Percentiles rank a stretch among this genome's conserved stretches.
These are phyloP conservation scores for Antheraea yamamai DNA, from an alignment of 2,888 invertebrate species.

Conservation along the genomic window DNA sequence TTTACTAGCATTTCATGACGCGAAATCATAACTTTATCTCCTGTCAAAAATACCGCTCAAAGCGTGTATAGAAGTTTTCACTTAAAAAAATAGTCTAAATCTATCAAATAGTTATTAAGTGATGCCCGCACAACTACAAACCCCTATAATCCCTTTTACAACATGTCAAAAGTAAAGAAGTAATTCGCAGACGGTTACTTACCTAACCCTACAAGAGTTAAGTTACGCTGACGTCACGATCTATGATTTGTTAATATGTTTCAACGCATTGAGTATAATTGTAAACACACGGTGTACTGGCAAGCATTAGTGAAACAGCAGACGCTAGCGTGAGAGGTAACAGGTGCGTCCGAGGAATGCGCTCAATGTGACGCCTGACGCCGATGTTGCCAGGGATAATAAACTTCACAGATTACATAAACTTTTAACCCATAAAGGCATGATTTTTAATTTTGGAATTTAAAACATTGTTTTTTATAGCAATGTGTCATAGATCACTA, in stretches of 20 bases:
- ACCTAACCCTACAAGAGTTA: neutral
- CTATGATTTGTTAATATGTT: neutral
- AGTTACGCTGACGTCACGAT: constrained; percentile 1
- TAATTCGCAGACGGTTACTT: neutral
- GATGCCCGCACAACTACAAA: too few species aligned
- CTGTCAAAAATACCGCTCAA: too few species aligned
- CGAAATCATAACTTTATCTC: too few species aligned
- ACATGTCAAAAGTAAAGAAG: neutral
- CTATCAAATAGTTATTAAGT: too few species aligned
- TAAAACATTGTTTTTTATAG: too few species aligned
- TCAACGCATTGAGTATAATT: neutral
- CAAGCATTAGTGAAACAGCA: constrained; percentile 8
- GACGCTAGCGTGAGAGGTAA: constrained; percentile 10
- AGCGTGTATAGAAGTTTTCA: too few species aligned
- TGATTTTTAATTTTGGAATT: too few species aligned
- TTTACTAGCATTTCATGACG: too few species aligned
- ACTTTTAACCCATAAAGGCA: neutral
- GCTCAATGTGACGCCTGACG: constrained; percentile 5
- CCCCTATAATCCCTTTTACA: too few species aligned
- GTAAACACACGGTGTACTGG: constrained; percentile 8
- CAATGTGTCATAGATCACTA: too few species aligned
- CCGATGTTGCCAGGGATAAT: neutral
- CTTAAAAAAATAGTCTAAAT: too few species aligned
- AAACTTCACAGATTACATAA: neutral
- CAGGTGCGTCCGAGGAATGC: constrained; percentile 11